Conservation (phyloP, 2,888 invertebrate species). For the Platypus cylindrus region DNA sequence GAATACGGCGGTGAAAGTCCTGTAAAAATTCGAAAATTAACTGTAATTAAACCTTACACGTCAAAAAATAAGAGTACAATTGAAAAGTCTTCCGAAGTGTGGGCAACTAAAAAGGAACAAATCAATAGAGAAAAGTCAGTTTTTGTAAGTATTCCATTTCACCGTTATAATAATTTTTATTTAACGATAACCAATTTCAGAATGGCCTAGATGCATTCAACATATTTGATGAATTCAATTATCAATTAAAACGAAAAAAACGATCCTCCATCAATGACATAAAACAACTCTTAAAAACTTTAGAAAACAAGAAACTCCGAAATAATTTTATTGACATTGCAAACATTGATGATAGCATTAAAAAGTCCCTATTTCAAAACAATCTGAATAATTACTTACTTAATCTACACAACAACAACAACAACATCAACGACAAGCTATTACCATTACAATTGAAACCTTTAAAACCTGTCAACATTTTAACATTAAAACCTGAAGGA, state of each 20-base stretch:
- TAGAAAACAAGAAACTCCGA: background rate
- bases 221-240: conserved; percentile 6
- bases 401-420: too few species aligned
- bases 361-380: conserved; percentile 14
- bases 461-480: conserved; percentile 22
- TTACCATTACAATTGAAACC: conserved; percentile 16
- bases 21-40: too few species aligned
- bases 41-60: too few species aligned
- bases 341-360: conserved; percentile 5
- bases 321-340: background rate
- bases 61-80: background rate
- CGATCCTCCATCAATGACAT: conserved; percentile 2
- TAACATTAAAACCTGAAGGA: conserved; percentile 4
- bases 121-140: conserved; percentile 1
- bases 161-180: background rate
- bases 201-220: conserved; percentile 7
- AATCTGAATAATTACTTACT: too few species aligned
- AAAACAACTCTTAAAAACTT: background rate
- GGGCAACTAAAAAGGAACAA: background rate
- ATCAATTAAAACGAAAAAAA: conserved; percentile 8
- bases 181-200: conserved; percentile 3
- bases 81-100: background rate
- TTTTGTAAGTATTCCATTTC: conserved; percentile 5
- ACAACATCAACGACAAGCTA: too few species aligned
- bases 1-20: background rate